phyloP scores from a whole-genome alignment of 2,888 invertebrate species.

The Atethmia centrago region DNA sequence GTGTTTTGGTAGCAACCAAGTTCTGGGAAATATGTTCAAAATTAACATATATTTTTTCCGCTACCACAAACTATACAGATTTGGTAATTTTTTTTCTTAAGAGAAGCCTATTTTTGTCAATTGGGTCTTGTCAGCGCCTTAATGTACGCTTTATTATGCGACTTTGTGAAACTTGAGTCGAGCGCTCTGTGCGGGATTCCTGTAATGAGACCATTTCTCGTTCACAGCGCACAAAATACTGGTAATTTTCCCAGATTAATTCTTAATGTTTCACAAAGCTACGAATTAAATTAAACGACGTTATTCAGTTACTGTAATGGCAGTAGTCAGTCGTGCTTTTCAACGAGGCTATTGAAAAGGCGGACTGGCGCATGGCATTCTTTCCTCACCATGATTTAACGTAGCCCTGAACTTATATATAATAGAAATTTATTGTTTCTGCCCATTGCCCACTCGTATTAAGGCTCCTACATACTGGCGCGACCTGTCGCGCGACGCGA shows the following conservation, averaged over 20 bases:
- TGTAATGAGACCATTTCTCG: conserved; percentile 56
- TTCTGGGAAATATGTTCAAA: no score
- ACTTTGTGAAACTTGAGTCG: conserved; percentile 48
- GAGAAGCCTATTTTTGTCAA: no score
- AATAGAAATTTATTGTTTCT: conserved; percentile 24
- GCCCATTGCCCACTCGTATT: conserved; percentile 19
- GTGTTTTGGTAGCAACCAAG: no score
- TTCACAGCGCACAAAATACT: conserved; percentile 54
- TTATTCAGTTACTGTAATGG: conserved; percentile 55
- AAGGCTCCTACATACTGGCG: no score
- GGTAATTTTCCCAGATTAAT: conserved; percentile 59
- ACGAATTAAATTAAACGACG: conserved; percentile 53
- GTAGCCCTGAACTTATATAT: conserved; percentile 18
- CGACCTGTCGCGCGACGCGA: no score
- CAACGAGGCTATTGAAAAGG: conserved; percentile 30
- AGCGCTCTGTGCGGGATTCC: conserved; percentile 39
- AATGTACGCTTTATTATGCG: conserved; percentile 29
- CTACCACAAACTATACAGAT: no score
- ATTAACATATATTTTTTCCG: no score
- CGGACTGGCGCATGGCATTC: neutral
- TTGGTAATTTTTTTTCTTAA: no score
- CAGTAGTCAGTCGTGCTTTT: conserved; percentile 40
- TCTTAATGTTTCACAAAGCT: conserved; percentile 57
- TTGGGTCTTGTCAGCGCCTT: no score
- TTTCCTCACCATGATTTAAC: conserved; percentile 29